Percentiles rank a stretch among this genome's conserved stretches.
Evolutionary conservation across 2,888 invertebrate genomes (phyloP).

Genomic region (Catotricha subobsoleta): DNA sequence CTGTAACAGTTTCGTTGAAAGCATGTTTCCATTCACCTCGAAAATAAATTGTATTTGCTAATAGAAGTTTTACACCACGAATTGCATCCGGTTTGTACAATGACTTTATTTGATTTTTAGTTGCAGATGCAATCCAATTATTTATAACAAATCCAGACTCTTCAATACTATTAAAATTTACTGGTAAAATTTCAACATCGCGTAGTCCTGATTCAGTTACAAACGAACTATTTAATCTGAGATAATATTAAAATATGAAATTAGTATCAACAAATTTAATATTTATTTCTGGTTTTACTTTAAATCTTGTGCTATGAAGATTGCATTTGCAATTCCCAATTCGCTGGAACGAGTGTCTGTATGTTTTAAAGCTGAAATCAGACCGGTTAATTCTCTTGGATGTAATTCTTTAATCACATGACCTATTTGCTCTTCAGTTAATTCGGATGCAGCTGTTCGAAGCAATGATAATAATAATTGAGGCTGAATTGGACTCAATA

Average conservation of each 20-base stretch:
- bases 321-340: slow-evolving; percentile 13
- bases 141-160: slow-evolving; percentile 35
- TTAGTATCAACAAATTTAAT: not conserved
- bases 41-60: slow-evolving; percentile 16
- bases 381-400: not conserved
- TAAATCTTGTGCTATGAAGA: slow-evolving; percentile 10
- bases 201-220: slow-evolving; percentile 4
- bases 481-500: slow-evolving; percentile 13
- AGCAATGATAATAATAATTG: slow-evolving; percentile 13
- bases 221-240: slow-evolving; percentile 10
- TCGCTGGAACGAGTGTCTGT: slow-evolving; percentile 6
- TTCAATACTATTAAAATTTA: slow-evolving; percentile 34
- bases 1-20: slow-evolving; percentile 15
- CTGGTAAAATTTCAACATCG: slow-evolving; percentile 23
- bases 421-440: slow-evolving; percentile 12
- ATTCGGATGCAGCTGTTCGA: slow-evolving; percentile 10
- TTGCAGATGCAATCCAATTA: slow-evolving; percentile 37
- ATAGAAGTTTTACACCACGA: slow-evolving; percentile 8
- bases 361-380: not conserved
- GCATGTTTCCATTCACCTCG: slow-evolving; percentile 15
- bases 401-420: slow-evolving; percentile 8
- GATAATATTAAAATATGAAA: not conserved
- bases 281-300: not conserved
- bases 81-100: slow-evolving; percentile 29
- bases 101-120: slow-evolving; percentile 36